Percentiles rank a stretch among this genome's conserved stretches.
These are phyloP conservation scores for Protonibea diacanthus DNA, from an alignment of 2,797 vertebrate genomes.

Conservation along the genomic window DNA sequence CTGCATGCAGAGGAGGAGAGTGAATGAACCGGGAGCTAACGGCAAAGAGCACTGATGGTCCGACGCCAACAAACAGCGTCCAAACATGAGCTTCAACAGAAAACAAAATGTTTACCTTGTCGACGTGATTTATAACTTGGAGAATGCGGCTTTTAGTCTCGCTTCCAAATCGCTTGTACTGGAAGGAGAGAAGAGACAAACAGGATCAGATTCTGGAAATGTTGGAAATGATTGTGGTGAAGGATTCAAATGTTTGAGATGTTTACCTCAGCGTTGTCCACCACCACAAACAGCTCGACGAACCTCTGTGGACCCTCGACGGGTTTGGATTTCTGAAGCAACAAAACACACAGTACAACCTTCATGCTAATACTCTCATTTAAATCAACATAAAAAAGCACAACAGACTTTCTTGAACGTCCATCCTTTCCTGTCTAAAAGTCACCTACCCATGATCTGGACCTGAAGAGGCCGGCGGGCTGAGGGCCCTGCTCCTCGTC, in stretches of 20 bases:
- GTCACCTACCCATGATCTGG: conserved; percentile 82
- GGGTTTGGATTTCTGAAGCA: conserved; percentile 72
- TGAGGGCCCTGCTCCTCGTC: conserved; percentile 65
- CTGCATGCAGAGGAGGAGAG: conserved; percentile 73
- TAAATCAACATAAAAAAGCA: neutral
- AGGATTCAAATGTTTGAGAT: neutral
- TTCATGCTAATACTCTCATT: neutral
- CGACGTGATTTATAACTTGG: conserved; percentile 89
- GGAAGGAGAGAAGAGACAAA: neutral
- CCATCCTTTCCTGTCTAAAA: neutral
- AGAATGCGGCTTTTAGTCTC: conserved; percentile 84
- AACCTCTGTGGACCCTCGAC: conserved; percentile 76
- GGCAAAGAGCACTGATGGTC: neutral
- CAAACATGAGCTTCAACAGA: neutral
- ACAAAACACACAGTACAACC: neutral
- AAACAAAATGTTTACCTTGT: conserved; percentile 84
- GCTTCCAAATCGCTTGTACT: conserved; percentile 65
- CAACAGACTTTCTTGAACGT: neutral
- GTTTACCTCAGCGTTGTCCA: conserved; percentile 90
- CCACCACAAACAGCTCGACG: conserved; percentile 91
- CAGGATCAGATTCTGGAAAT: neutral
- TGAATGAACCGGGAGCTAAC: neutral
- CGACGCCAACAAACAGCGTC: neutral
- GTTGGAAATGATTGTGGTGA: neutral
- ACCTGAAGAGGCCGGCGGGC: conserved; percentile 81